Conservation (phyloP, 2,797 vertebrate species). For the Australoheros facetus region DNA sequence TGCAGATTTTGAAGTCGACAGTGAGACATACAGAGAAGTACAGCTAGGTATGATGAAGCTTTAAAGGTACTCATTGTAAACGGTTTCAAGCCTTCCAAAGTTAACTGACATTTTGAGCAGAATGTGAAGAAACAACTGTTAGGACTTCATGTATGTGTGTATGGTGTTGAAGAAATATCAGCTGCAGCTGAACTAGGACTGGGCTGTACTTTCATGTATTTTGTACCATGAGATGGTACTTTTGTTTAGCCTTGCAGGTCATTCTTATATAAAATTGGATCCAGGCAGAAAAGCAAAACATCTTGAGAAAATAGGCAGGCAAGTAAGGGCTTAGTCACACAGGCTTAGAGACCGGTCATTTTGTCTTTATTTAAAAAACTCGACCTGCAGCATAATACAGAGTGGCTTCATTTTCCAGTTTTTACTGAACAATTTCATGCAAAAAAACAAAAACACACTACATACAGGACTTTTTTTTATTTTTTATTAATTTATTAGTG, state of each 20-base stretch:
- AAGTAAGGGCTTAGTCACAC: neutral
- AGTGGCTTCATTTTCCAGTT: too few species aligned
- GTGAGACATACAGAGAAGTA: neutral
- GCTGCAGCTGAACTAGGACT: neutral
- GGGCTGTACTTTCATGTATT: neutral
- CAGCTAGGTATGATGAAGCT: neutral
- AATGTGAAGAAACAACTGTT: neutral
- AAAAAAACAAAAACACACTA: too few species aligned
- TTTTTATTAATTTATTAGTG: too few species aligned
- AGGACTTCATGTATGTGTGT: neutral
- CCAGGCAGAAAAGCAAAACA: neutral
- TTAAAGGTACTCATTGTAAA: neutral
- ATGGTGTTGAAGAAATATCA: neutral
- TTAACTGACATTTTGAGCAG: neutral
- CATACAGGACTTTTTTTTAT: too few species aligned
- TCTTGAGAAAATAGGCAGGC: neutral
- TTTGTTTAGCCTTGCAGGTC: neutral
- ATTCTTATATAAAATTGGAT: neutral
- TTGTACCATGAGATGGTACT: neutral
- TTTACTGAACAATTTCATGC: too few species aligned
- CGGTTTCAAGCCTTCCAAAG: neutral
- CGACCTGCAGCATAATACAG: too few species aligned
- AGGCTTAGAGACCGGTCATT: neutral
- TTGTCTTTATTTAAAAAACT: too few species aligned
- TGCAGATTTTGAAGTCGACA: neutral